phyloP scores from a whole-genome alignment of 2,888 invertebrate genomes.

The Hedychridium roseum region DNA sequence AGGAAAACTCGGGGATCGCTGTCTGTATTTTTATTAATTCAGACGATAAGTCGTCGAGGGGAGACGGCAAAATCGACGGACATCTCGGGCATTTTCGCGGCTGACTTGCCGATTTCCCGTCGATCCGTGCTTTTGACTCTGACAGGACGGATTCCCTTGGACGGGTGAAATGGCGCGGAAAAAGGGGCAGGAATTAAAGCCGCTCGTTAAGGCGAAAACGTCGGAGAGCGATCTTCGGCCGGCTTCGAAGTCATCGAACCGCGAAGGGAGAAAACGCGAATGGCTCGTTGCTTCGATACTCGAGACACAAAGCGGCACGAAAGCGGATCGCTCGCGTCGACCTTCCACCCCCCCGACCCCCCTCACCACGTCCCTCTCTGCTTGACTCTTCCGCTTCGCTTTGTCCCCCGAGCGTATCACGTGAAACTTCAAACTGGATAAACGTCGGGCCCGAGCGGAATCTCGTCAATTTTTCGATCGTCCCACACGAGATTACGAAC shows the following conservation, averaged over 20 bases:
- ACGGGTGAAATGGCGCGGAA: constrained; percentile 38
- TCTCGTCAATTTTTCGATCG: too few relatives aligned
- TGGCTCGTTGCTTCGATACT: too few relatives aligned
- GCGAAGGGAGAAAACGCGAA: constrained; percentile 19
- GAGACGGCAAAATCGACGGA: too few relatives aligned
- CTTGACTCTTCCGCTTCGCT: too few relatives aligned
- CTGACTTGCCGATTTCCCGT: constrained; percentile 31
- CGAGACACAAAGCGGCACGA: constrained; percentile 30
- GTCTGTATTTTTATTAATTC: too few relatives aligned
- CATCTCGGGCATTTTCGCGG: constrained; percentile 27
- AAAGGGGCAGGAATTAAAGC: constrained; percentile 43
- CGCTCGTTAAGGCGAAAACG: constrained; percentile 37
- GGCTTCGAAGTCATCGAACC: constrained; percentile 22
- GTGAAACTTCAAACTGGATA: constrained; percentile 20
- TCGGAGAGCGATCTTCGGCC: constrained; percentile 2
- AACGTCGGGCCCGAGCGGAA: constrained; percentile 1
- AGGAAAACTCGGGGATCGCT: too few relatives aligned
- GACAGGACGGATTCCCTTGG: constrained; percentile 17
- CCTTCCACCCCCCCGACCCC: too few relatives aligned
- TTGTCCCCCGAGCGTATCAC: constrained; percentile 1
- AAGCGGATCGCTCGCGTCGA: constrained; percentile 18
- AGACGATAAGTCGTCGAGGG: constrained; percentile 25
- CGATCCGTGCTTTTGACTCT: constrained; percentile 3
- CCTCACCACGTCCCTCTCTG: too few relatives aligned
- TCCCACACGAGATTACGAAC: too few relatives aligned